Evolutionary conservation across 92 coral and sea anemone genomes (phyloP), one percentile per base, ranked within the genome.

Genomic region (Palythoa grandiflora): DNA sequence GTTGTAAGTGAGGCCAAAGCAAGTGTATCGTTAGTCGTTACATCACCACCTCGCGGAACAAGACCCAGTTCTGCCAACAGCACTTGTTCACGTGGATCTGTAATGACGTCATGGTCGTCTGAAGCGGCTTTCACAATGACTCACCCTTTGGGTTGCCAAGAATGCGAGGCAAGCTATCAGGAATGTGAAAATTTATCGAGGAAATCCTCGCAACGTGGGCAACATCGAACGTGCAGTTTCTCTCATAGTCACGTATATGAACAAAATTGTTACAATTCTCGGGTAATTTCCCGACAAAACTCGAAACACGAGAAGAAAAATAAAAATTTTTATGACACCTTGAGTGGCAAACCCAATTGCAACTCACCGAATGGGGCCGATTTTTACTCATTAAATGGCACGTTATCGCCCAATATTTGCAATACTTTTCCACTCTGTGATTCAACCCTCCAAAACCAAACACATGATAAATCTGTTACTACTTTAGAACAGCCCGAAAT

Each of bases 1-100:
- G 9, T 84, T 72, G 88, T 84, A 68, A 72, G 68, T 15, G 80
- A 72, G 15, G 38, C 88, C 38, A 74, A 71, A 54, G 21, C 88
- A 13, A 51, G 21, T 55, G 84, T 83, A 1, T 88, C 93, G 36
- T 28, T 81, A 44, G 47, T 71, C 1, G 71, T 81, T 35, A 21
- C 75, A 65, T 76, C 61, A 12, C 16, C 86, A 7, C 40, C 13
- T 19, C 55, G 48, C 28, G 28, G 54, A 28, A 1, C 86, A 13
- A 81, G 75, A 20, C 21, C 86, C 17, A 66, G 9, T 48, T 81
- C 86, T 44, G 44, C 40, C 37, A 65, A 21, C 48, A 66, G 74
- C 28, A 52, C 5, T 12, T 68, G 86, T 63, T 47, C 86, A 20
- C 44, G 48, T 52, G 61, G 63, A 9, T 48, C 86, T 20, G 7